Percentiles rank a stretch among this genome's conserved stretches.
Conservation (phyloP, 2,113 vertebrate genomes). For the Bostrychus sinensis region DNA sequence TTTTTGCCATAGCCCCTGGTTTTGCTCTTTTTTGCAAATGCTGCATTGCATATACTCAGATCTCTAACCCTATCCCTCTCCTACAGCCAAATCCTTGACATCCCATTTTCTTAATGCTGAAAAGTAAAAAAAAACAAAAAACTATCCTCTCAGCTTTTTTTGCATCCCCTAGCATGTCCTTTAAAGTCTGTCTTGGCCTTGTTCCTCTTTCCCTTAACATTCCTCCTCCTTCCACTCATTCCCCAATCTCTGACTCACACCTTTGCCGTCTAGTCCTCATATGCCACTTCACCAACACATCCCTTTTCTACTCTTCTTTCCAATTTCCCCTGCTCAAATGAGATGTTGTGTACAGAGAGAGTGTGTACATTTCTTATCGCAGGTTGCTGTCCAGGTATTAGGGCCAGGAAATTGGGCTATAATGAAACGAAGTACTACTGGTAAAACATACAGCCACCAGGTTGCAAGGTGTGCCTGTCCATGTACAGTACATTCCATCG, state of each 20-base stretch:
- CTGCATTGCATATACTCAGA: not conserved
- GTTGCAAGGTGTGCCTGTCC: slow-evolving; percentile 19
- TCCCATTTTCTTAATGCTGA: slow-evolving; percentile 15
- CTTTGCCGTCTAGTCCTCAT: slow-evolving; percentile 42
- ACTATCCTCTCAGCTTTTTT: slow-evolving; percentile 23
- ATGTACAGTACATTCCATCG: slow-evolving; percentile 11
- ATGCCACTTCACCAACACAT: slow-evolving; percentile 47
- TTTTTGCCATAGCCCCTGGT: slow-evolving; percentile 35
- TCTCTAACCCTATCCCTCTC: not conserved
- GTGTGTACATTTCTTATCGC: slow-evolving; percentile 68
- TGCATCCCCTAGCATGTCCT: slow-evolving; percentile 33
- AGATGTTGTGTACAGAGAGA: slow-evolving; percentile 68
- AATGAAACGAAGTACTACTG: slow-evolving; percentile 66
- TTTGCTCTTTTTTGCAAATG: slow-evolving; percentile 2
- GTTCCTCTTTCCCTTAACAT: slow-evolving; percentile 12
- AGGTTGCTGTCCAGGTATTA: slow-evolving; percentile 62
- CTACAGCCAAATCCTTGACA: slow-evolving; percentile 3
- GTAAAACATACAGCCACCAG: slow-evolving; percentile 47
- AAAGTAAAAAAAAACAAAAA: not conserved
- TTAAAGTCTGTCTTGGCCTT: slow-evolving; percentile 3
- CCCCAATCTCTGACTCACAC: slow-evolving; percentile 47
- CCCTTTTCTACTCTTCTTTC: slow-evolving; percentile 71
- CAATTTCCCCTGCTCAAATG: slow-evolving; percentile 75
- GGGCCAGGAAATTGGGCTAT: slow-evolving; percentile 60
- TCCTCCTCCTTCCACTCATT: slow-evolving; percentile 21